phyloP scores from a whole-genome alignment of 2,888 invertebrate species.

The Himalopsyche japonica region DNA sequence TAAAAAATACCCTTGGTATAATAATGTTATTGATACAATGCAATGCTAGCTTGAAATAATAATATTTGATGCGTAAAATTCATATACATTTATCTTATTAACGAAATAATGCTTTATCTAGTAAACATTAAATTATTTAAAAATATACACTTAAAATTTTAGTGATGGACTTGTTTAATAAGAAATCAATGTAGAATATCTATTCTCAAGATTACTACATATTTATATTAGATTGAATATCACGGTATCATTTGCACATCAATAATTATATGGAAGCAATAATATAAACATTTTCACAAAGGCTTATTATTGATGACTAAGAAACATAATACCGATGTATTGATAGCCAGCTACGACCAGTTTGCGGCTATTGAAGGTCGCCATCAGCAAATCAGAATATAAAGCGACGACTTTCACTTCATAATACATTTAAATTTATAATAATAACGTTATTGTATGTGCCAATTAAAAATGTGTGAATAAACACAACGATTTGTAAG shows the following conservation, averaged over 20 bases:
- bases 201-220: too few species aligned
- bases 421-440: background rate
- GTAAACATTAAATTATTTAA: too few species aligned
- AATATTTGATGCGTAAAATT: too few species aligned
- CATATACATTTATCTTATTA: too few species aligned
- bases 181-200: too few species aligned
- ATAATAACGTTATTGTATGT: background rate
- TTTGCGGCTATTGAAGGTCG: slow-evolving; percentile 15
- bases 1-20: too few species aligned
- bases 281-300: background rate
- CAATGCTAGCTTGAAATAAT: too few species aligned
- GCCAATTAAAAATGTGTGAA: background rate
- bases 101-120: too few species aligned
- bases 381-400: slow-evolving; percentile 8
- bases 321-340: background rate
- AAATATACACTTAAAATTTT: too few species aligned
- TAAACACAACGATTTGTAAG: too few species aligned
- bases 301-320: background rate
- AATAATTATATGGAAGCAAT: background rate
- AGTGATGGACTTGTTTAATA: too few species aligned
- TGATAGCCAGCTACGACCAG: background rate
- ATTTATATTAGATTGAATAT: background rate
- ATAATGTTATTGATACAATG: too few species aligned
- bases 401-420: slow-evolving; percentile 25
- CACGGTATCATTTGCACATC: background rate